Evolutionary conservation across 2,797 vertebrate genomes (phyloP).

Genomic region (Spheniscus humboldti): DNA sequence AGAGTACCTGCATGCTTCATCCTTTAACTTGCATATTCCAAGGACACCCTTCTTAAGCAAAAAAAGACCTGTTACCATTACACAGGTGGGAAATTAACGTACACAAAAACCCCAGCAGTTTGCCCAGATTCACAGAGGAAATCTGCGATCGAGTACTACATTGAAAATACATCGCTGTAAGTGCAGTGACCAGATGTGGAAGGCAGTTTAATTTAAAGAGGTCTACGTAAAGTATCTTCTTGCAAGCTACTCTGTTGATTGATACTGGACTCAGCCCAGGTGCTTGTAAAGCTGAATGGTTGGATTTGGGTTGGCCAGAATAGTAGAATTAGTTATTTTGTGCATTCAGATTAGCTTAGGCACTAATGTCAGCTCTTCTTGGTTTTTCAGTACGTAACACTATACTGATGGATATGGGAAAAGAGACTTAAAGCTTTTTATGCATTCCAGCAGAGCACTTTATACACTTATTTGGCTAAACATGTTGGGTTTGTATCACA

Average conservation of each 20-base stretch:
- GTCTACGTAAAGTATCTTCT: background rate
- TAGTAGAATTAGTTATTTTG: background rate
- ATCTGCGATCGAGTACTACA: background rate
- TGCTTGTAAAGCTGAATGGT: background rate
- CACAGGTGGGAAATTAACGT: background rate
- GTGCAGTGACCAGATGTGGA: background rate
- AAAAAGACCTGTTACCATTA: background rate
- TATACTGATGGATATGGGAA: background rate
- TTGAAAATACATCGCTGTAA: background rate
- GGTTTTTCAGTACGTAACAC: background rate
- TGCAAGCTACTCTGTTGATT: background rate
- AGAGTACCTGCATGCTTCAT: fast-evolving
- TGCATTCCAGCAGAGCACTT: background rate
- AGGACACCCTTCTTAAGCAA: background rate
- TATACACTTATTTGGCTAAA: background rate
- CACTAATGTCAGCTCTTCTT: background rate
- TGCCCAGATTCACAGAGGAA: background rate
- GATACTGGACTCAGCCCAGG: background rate
- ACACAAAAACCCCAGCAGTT: background rate
- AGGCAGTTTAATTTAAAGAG: background rate
- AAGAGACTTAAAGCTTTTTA: background rate
- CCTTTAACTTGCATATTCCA: background rate
- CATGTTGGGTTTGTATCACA: background rate
- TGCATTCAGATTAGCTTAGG: background rate
- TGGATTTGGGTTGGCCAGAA: background rate